Percentiles rank a stretch among this genome's conserved stretches.
These are phyloP conservation scores for Brachypteracias leptosomus DNA, from an alignment of 2,113 vertebrate species.

Conservation along the genomic window DNA sequence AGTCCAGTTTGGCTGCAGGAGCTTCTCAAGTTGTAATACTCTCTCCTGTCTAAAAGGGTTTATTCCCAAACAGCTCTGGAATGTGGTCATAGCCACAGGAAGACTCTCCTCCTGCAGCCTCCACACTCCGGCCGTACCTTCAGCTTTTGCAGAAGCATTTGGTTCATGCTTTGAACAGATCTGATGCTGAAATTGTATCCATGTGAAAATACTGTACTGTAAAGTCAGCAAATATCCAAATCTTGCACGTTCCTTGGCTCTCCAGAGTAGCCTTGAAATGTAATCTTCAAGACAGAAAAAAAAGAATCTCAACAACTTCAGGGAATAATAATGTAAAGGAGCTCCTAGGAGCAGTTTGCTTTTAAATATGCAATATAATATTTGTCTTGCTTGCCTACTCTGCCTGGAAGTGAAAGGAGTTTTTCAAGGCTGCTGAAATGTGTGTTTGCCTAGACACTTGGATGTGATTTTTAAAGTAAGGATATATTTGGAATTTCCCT, in stretches of 20 bases:
- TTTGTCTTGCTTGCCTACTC: not conserved
- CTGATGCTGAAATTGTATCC: not conserved
- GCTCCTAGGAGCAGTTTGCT: not conserved
- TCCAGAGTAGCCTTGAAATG: not conserved
- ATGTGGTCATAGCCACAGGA: not conserved
- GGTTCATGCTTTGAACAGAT: not conserved
- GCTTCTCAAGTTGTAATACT: not conserved
- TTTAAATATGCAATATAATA: not conserved
- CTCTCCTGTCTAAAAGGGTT: too few relatives aligned
- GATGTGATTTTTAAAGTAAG: not conserved
- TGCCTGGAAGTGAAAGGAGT: not conserved
- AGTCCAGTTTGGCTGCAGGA: not conserved
- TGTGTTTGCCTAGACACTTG: not conserved
- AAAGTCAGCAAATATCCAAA: not conserved
- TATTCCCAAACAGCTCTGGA: conserved; percentile 3
- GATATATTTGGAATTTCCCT: not conserved
- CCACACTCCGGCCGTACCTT: not conserved
- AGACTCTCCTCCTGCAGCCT: not conserved
- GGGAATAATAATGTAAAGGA: not conserved
- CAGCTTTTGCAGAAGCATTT: not conserved
- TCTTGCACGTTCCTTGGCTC: not conserved
- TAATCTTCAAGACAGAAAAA: not conserved
- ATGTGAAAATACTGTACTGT: not conserved
- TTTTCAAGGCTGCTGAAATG: not conserved
- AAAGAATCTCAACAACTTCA: not conserved